Conservation (phyloP, 2,888 invertebrate genomes). For the Galerucella pusilla region DNA sequence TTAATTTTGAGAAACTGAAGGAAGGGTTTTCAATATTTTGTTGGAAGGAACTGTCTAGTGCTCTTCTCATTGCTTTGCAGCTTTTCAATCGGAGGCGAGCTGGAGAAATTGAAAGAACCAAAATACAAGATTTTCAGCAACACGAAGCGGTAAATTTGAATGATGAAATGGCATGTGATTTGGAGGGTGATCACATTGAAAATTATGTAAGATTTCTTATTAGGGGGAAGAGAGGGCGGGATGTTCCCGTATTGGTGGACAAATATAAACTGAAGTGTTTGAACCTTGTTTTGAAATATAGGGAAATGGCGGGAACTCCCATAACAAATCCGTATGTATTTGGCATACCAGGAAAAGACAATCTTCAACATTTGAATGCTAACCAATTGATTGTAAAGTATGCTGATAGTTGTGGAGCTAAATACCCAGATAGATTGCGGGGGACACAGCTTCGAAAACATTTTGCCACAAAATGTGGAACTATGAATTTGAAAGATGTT, state of each 20-base stretch:
- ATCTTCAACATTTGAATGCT: constrained; percentile 11
- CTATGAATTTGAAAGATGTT: constrained; percentile 18
- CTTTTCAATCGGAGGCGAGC: constrained; percentile 42
- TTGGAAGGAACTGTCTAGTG: constrained; percentile 29
- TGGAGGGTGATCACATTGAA: constrained; percentile 10
- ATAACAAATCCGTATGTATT: constrained; percentile 23
- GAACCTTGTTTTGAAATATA: constrained; percentile 16
- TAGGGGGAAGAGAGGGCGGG: constrained; percentile 15
- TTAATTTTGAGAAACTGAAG: constrained; percentile 16
- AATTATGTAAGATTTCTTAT: constrained; percentile 25
- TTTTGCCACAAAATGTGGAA: constrained; percentile 31
- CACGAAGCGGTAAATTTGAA: constrained; percentile 21
- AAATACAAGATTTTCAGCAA: constrained; percentile 34
- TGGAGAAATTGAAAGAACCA: constrained; percentile 39
- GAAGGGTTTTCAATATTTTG: constrained; percentile 16
- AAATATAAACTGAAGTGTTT: background rate
- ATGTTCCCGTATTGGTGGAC: background rate
- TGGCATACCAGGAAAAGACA: constrained; percentile 18
- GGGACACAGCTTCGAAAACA: constrained; percentile 30
- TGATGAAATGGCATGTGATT: constrained; percentile 16
- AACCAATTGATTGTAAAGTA: constrained; percentile 16
- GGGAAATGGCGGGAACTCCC: constrained; percentile 9
- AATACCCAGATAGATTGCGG: constrained; percentile 17
- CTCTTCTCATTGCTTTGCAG: constrained; percentile 37
- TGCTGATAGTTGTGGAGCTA: constrained; percentile 20